Evolutionary conservation across 2,888 invertebrate species (phyloP).

Genomic region (Calameuta filiformis): DNA sequence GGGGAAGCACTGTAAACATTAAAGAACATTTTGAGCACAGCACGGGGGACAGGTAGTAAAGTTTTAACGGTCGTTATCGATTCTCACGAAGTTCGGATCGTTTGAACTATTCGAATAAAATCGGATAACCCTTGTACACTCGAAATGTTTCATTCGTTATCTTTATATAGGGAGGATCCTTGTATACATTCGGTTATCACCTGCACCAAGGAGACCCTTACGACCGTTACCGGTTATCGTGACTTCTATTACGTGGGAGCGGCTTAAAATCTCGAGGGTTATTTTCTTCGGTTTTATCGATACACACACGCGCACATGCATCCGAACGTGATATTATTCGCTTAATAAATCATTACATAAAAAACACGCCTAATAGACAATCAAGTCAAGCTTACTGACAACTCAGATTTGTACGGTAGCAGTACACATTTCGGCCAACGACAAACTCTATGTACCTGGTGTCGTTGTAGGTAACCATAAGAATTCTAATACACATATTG

Average conservation of each 20-base stretch:
- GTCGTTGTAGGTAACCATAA: neutral
- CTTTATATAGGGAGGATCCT: neutral
- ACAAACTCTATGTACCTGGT: neutral
- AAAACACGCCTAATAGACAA: neutral
- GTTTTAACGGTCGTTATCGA: neutral
- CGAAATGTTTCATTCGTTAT: neutral
- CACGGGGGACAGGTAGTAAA: neutral
- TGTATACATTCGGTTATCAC: neutral
- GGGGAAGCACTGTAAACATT: neutral
- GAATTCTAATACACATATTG: neutral
- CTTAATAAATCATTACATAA: too few relatives aligned
- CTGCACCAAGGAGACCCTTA: neutral
- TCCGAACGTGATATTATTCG: neutral
- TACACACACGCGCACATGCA: neutral
- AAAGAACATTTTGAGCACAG: neutral
- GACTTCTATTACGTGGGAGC: neutral
- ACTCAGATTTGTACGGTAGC: neutral
- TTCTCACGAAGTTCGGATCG: neutral
- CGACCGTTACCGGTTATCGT: neutral
- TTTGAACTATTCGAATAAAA: neutral
- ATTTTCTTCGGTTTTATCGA: neutral
- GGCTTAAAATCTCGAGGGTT: neutral
- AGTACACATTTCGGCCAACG: neutral
- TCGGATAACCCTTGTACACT: neutral
- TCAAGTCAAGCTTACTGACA: neutral